phyloP scores from a whole-genome alignment of 2,888 invertebrate genomes.

The Resseliella maxima region DNA sequence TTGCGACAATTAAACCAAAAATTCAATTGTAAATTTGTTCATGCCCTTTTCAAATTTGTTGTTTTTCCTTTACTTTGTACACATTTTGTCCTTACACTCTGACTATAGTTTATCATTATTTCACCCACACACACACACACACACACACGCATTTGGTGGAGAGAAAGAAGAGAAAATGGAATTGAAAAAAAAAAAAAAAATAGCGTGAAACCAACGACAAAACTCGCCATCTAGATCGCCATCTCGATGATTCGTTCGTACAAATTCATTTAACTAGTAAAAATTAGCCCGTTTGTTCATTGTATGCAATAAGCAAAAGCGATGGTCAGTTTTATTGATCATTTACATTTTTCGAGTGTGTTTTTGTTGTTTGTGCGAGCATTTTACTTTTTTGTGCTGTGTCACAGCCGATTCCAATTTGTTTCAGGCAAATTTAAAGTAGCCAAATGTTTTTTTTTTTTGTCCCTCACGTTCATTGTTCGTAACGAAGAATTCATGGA shows the following conservation, averaged over 20 bases:
- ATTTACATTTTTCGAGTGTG: background rate
- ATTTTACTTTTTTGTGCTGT: background rate
- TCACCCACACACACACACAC: background rate
- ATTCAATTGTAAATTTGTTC: slow-evolving; percentile 49
- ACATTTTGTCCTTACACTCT: background rate
- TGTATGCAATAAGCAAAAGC: background rate
- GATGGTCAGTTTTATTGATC: background rate
- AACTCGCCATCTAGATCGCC: too few relatives aligned
- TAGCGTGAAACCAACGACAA: too few relatives aligned
- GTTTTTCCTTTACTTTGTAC: background rate
- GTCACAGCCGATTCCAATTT: background rate
- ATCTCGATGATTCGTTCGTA: slow-evolving; percentile 8
- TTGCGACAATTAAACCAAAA: slow-evolving; percentile 42
- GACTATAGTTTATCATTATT: slow-evolving; percentile 1
- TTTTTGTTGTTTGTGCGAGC: background rate
- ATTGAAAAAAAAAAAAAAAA: too few relatives aligned
- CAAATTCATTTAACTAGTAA: background rate
- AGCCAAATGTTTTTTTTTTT: background rate
- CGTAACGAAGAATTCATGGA: background rate
- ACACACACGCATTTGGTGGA: too few relatives aligned
- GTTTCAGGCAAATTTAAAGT: background rate
- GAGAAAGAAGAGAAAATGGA: background rate
- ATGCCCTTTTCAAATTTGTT: background rate
- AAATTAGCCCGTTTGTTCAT: background rate
- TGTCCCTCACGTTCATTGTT: background rate